Conservation (phyloP, 2,888 invertebrate genomes). For the Strigamia transsilvanica region DNA sequence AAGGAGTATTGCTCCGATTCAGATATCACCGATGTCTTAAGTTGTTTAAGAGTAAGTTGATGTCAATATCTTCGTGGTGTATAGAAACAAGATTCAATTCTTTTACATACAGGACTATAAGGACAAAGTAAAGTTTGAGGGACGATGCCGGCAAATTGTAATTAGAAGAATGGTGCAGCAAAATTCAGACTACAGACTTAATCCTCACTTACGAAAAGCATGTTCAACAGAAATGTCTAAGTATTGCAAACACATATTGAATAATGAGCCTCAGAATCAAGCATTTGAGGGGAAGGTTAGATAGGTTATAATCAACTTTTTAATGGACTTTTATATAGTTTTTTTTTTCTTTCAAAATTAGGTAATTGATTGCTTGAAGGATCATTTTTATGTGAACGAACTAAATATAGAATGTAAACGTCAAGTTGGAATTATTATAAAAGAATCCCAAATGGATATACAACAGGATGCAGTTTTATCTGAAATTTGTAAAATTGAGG, state of each 20-base stretch:
- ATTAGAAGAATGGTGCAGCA: conserved; percentile 88
- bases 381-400: conserved; percentile 59
- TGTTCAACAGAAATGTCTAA: conserved; percentile 84
- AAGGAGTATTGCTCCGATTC: conserved; percentile 81
- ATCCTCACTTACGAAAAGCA: conserved; percentile 80
- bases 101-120: conserved; percentile 72
- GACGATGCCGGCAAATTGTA: conserved; percentile 84
- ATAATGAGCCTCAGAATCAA: conserved; percentile 68
- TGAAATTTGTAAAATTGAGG: conserved; percentile 77
- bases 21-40: conserved; percentile 73
- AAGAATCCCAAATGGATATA: conserved; percentile 89
- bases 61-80: not conserved
- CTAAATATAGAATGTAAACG: conserved; percentile 80
- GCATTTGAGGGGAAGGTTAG: conserved; percentile 85
- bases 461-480: conserved; percentile 87
- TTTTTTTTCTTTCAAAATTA: conserved; percentile 13
- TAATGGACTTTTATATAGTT: not conserved
- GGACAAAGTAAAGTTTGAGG: conserved; percentile 80
- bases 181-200: conserved; percentile 87
- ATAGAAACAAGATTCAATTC: not conserved
- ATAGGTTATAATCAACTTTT: conserved; percentile 76
- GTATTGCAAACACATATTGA: conserved; percentile 70
- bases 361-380: conserved; percentile 57
- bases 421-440: conserved; percentile 81
- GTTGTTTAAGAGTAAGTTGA: conserved; percentile 76